Evolutionary conservation across 2,888 invertebrate species (phyloP), one percentile per base, ranked within the genome.

Genomic region (Coronaproctus castanopsis): DNA sequence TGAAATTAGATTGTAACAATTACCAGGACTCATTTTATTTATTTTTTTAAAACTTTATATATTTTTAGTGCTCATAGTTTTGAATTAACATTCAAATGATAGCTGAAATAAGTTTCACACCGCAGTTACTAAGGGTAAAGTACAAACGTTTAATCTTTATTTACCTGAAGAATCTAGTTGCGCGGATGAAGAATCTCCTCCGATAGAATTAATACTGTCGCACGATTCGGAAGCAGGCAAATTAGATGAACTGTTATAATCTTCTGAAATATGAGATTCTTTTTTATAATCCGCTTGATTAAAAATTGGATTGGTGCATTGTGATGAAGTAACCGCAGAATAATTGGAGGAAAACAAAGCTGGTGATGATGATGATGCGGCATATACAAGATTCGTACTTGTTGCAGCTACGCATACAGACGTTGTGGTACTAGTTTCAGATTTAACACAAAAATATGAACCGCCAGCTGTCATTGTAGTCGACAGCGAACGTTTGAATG

Each of bases 151-250:
- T n/a, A n/a, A n/a, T n/a, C n/a, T n/a, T n/a, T n/a, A n/a, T 21
- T n/a, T 51, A 60, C 60, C 60, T 60, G 52, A 57, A 58, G 36
- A 2, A 24, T 60, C 60, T 22, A 24, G 14, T 14, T 36, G 36
- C 5, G 5, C 14, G 14, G 8, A 36, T 36, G 36, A 36, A 36
- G 36, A 36, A 36, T 36, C 36, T 36, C n/a, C n/a, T n/a, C 36
- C 36, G 36, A 36, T 36, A 36, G 36, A 36, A 36, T n/a, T n/a
- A n/a, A n/a, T n/a, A n/a, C 36, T 14, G 14, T 36, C 36, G 36
- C 36, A 36, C 5, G 36, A 36, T 36, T 36, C 36, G 36, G 36
- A n/a, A n/a, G n/a, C 14, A 36, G 8, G 36, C 5, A 36, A 36
- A 36, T 36, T 36, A 5, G 36, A 36, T 14, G 36, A 36, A 5